Percentiles rank a stretch among this genome's conserved stretches.
These are phyloP conservation scores for Xiphophorus maculatus DNA, from an alignment of 2,113 vertebrate genomes.

Conservation along the genomic window DNA sequence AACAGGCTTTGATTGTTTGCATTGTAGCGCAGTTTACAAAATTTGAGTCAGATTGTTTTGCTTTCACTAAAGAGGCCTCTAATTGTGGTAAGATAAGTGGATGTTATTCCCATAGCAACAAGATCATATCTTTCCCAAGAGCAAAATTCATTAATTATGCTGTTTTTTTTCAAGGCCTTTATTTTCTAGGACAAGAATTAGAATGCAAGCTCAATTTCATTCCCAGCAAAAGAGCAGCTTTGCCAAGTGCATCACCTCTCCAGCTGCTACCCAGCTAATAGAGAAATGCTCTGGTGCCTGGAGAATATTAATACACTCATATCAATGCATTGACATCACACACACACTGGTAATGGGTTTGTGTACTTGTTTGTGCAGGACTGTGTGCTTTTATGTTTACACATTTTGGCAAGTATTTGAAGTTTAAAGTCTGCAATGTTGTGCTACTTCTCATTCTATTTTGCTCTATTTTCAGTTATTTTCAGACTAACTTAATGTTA, in stretches of 20 bases:
- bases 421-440: slow-evolving; percentile 25
- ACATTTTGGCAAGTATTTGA: slow-evolving; percentile 45
- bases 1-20: slow-evolving; percentile 28
- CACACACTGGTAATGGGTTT: slow-evolving; percentile 49
- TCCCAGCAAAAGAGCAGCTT: slow-evolving; percentile 58
- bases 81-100: slow-evolving; percentile 68
- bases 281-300: slow-evolving; percentile 62
- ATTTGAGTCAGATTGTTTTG: slow-evolving; percentile 50
- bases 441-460: slow-evolving; percentile 35
- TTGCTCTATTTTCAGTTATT: slow-evolving; percentile 34
- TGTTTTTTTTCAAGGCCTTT: slow-evolving; percentile 73
- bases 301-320: slow-evolving; percentile 75
- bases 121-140: slow-evolving; percentile 71
- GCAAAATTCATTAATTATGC: slow-evolving; percentile 76
- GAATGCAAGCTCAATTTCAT: slow-evolving; percentile 75
- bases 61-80: slow-evolving; percentile 51
- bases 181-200: slow-evolving; percentile 75
- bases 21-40: slow-evolving; percentile 23
- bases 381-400: slow-evolving; percentile 30
- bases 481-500: slow-evolving; percentile 44
- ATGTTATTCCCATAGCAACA: slow-evolving; percentile 79
- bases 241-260: slow-evolving; percentile 66
- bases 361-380: slow-evolving; percentile 47
- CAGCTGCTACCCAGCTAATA: slow-evolving; percentile 72
- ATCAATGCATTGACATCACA: slow-evolving; percentile 52